A percentile compares a stretch with the other conserved stretches of the same genome.
Conservation (phyloP, 2,113 vertebrate genomes). For the Reinhardtius hippoglossoides region DNA sequence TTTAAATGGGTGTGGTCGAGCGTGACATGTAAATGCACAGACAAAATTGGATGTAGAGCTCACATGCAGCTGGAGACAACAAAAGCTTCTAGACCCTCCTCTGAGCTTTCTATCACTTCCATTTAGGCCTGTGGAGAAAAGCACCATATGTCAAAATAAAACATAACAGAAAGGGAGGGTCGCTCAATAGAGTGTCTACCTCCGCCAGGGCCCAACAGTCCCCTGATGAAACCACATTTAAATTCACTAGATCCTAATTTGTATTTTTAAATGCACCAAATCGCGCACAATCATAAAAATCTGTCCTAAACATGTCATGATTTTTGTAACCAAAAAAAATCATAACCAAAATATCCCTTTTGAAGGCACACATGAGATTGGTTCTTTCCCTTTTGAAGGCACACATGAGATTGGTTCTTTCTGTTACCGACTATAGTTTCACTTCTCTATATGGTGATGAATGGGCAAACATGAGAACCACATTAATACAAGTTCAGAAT, state of each 20-base stretch:
- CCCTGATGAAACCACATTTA: background rate
- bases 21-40: slow-evolving; percentile 7
- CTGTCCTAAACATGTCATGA: no score
- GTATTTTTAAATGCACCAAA: no score
- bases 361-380: background rate
- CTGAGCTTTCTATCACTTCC: slow-evolving; percentile 23
- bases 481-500: slow-evolving; percentile 32
- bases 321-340: no score
- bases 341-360: slow-evolving; percentile 1
- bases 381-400: background rate
- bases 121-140: slow-evolving; percentile 30
- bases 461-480: slow-evolving; percentile 30
- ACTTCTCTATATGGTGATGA: slow-evolving; percentile 13
- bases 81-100: slow-evolving; percentile 25
- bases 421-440: slow-evolving; percentile 2
- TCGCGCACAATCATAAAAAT: no score
- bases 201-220: background rate
- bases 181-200: no score
- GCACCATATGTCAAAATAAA: background rate
- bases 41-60: slow-evolving; percentile 17
- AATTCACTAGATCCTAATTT: no score
- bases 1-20: slow-evolving; percentile 14
- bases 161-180: background rate
- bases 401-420: slow-evolving; percentile 15
- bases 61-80: slow-evolving; percentile 31